phyloP scores from a whole-genome alignment of 1,140 invertebrate species.

The Plodia interpunctella region DNA sequence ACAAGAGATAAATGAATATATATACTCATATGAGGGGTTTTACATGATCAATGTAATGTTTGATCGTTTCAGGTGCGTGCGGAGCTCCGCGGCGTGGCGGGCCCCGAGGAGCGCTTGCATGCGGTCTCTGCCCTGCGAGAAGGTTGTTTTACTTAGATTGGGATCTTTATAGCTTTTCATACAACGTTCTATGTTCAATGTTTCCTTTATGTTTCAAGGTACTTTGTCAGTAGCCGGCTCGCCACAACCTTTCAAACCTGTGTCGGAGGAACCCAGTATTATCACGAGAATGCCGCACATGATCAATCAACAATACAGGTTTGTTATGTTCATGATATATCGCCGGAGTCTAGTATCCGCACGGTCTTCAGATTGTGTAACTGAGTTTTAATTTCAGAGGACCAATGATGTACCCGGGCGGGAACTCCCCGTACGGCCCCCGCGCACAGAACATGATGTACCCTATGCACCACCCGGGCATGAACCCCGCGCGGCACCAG shows the following conservation, averaged over 20 bases:
- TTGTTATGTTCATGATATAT: neutral
- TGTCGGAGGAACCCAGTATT: constrained; percentile 78
- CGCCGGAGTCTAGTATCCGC: no score
- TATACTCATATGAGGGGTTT: no score
- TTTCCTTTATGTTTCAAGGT: constrained; percentile 28
- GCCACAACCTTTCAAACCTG: constrained; percentile 71
- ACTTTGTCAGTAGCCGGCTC: constrained; percentile 70
- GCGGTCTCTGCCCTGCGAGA: constrained; percentile 37
- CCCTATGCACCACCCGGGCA: constrained; percentile 22
- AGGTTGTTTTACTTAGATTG: no score
- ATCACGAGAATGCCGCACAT: constrained; percentile 82
- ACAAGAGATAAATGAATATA: no score
- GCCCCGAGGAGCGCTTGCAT: constrained; percentile 38
- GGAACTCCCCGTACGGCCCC: constrained; percentile 39
- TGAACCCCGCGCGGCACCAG: constrained; percentile 29
- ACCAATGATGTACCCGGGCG: constrained; percentile 58
- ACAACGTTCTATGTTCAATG: neutral
- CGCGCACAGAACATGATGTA: constrained; percentile 41
- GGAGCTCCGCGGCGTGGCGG: constrained; percentile 48
- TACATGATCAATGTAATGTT: no score
- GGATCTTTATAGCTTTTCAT: neutral
- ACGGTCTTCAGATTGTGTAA: neutral
- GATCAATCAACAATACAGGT: constrained; percentile 77
- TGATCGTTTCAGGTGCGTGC: constrained; percentile 42
- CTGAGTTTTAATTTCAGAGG: constrained; percentile 39